A percentile compares a stretch with the other conserved stretches of the same genome.
Evolutionary conservation across 2,113 vertebrate genomes (phyloP).

Genomic region (Ceuthmochares aereus): DNA sequence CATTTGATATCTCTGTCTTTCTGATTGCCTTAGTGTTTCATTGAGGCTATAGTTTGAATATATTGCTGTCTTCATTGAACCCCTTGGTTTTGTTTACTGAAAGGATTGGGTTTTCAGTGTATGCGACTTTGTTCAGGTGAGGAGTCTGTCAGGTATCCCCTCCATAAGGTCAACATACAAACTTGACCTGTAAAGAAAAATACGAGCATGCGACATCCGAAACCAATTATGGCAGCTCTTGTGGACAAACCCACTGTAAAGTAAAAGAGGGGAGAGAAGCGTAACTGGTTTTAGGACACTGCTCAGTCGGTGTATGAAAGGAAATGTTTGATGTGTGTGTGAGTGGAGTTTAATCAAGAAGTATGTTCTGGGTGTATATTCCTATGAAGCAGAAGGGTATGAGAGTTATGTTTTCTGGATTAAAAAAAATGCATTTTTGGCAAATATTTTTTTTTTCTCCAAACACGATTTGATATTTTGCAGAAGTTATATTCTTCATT

Average conservation of each 20-base stretch:
- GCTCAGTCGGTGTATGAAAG: background rate
- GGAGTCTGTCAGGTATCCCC: background rate
- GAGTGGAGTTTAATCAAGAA: background rate
- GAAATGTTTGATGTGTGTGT: background rate
- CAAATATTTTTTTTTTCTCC: no score
- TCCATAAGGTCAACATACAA: background rate
- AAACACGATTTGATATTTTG: background rate
- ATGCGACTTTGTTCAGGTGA: rapidly evolving
- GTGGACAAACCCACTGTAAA: background rate
- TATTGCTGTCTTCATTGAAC: rapidly evolving
- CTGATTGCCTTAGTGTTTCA: background rate
- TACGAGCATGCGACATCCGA: rapidly evolving
- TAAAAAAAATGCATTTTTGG: background rate
- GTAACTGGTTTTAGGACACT: background rate
- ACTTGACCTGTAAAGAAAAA: background rate
- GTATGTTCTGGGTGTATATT: background rate
- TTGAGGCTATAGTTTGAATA: background rate
- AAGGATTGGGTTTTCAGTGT: background rate
- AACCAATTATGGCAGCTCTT: background rate
- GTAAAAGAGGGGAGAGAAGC: background rate
- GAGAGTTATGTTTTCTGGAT: background rate
- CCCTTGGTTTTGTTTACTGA: background rate
- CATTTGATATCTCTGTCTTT: background rate
- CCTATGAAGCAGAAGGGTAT: background rate
- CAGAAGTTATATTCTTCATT: background rate